Evolutionary conservation across 2,113 vertebrate genomes (phyloP).

Genomic region (Pleuronectes platessa): DNA sequence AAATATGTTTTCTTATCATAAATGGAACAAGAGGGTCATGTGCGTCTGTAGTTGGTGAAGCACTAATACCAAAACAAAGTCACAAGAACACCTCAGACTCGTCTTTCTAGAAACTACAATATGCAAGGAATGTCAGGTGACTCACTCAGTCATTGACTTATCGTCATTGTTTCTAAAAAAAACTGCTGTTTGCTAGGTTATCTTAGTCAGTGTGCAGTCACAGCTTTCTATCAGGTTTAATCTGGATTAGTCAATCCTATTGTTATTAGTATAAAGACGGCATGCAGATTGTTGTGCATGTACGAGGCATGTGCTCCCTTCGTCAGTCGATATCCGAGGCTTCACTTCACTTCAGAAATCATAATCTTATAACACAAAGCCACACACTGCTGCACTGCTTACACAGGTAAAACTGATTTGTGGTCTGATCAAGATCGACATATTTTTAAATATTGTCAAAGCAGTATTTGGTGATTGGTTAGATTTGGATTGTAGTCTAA

Average conservation of each 20-base stretch:
- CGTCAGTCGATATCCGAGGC: background rate
- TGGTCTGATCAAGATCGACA: background rate
- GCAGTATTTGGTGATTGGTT: constrained; percentile 10
- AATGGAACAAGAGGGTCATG: too few species aligned
- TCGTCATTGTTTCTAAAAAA: background rate
- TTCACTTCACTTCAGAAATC: background rate
- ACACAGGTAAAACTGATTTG: background rate
- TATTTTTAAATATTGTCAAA: background rate
- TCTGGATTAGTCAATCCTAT: constrained; percentile 8
- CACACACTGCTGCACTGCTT: background rate
- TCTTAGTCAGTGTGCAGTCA: background rate
- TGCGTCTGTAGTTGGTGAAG: background rate
- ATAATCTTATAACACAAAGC: background rate
- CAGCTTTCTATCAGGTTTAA: background rate
- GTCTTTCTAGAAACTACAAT: background rate
- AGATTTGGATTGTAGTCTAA: background rate
- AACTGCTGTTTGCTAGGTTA: background rate
- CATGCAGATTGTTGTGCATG: constrained; percentile 17
- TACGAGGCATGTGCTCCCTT: constrained; percentile 41
- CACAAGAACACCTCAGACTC: background rate
- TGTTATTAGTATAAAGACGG: constrained; percentile 13
- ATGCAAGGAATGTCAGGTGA: background rate
- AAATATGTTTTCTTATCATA: too few species aligned
- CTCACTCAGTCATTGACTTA: background rate
- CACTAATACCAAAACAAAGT: background rate